A percentile compares a stretch with the other conserved stretches of the same genome.
These are phyloP conservation scores for Pterocles burchelli DNA, from an alignment of 2,113 vertebrate species.

Conservation along the genomic window DNA sequence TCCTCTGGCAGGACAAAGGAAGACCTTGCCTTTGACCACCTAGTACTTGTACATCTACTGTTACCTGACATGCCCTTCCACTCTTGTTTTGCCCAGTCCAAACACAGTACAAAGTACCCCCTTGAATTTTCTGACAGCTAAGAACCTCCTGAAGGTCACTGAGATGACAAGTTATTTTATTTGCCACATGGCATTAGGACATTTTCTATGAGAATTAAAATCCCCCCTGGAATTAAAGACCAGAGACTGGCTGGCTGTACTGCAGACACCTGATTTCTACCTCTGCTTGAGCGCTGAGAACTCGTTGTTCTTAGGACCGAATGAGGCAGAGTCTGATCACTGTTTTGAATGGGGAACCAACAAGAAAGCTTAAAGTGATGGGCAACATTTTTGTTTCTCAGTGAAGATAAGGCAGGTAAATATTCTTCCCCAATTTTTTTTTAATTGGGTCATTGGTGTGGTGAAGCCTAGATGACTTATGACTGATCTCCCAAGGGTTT, in stretches of 20 bases:
- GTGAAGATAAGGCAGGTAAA: not conserved
- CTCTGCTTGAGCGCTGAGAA: not conserved
- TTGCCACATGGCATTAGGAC: not conserved
- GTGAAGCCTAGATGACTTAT: not conserved
- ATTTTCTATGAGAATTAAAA: not conserved
- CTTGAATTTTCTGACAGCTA: not conserved
- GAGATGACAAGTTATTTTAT: not conserved
- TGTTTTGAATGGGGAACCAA: not conserved
- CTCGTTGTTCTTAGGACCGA: not conserved
- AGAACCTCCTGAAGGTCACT: not conserved
- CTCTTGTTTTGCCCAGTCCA: not conserved
- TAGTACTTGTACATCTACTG: not conserved
- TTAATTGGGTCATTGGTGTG: not conserved
- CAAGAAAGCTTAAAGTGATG: not conserved
- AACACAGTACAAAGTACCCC: not conserved
- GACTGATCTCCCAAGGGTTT: not conserved
- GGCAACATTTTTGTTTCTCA: not conserved
- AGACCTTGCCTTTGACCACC: not conserved
- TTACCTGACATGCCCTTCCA: not conserved
- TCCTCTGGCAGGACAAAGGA: not conserved
- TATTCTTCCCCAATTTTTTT: not conserved
- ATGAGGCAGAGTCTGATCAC: fast-evolving
- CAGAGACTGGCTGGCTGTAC: not conserved
- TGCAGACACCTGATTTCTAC: not conserved
- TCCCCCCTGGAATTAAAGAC: not conserved